These are phyloP conservation scores for Drosophila guanche DNA, from an alignment of 1,140 invertebrate species.

Conservation along the genomic window DNA sequence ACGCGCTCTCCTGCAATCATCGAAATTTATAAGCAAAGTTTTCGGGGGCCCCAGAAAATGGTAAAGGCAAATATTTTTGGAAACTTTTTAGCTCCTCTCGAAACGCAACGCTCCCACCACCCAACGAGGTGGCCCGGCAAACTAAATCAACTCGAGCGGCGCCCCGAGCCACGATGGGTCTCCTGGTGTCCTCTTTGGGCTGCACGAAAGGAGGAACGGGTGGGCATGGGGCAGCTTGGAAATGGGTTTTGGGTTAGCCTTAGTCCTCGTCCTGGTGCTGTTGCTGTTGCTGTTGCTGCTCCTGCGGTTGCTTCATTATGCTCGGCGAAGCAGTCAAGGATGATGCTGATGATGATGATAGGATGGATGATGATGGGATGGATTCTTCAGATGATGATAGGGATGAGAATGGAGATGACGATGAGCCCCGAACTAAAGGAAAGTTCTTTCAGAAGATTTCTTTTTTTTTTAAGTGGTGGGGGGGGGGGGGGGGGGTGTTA, in stretches of 20 bases:
- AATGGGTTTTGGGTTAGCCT: conserved; percentile 35
- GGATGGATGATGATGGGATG: conserved; percentile 8
- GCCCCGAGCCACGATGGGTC: conserved; percentile 37
- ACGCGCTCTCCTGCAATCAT: conserved; percentile 58
- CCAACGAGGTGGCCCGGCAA: conserved; percentile 12
- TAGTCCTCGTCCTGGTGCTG: conserved; percentile 7
- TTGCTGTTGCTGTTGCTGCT: background rate
- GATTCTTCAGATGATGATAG: conserved; percentile 4
- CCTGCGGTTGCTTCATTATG: conserved; percentile 47
- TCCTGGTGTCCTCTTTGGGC: background rate
- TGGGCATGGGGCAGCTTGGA: background rate
- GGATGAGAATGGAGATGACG: conserved; percentile 3
- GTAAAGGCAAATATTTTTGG: conserved; percentile 71
- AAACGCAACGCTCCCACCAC: background rate
- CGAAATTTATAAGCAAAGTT: conserved; percentile 79
- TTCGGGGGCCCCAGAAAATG: conserved; percentile 19
- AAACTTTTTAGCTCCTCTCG: conserved; percentile 26
- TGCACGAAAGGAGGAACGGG: conserved; percentile 1
- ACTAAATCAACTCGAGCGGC: conserved; percentile 71
- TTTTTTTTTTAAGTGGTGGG: too few species aligned
- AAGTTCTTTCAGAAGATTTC: conserved; percentile 69
- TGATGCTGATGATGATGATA: conserved; percentile 17
- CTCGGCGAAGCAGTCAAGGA: conserved; percentile 1
- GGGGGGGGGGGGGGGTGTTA: too few species aligned
- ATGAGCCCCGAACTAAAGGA: conserved; percentile 41